Conservation (phyloP, 2,113 vertebrate genomes). For the Neomonachus schauinslandi region DNA sequence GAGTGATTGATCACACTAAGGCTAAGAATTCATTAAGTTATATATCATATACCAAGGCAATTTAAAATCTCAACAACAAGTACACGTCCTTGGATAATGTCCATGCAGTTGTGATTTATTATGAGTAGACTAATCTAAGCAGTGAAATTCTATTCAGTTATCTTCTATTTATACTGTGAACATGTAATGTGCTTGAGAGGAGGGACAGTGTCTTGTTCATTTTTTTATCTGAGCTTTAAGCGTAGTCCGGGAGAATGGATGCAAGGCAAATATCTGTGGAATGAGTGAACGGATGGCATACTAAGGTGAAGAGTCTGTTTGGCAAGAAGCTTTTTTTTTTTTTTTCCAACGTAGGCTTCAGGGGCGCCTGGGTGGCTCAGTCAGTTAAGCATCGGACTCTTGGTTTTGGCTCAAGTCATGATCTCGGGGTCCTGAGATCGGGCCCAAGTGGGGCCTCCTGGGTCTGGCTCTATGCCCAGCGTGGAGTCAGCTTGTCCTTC, state of each 20-base stretch:
- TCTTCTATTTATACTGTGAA: conserved; percentile 30
- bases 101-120: not conserved
- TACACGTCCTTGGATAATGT: not conserved
- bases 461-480: not conserved
- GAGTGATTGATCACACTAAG: not conserved
- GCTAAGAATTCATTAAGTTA: conserved; percentile 9
- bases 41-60: not conserved
- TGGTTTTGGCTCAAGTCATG: not conserved
- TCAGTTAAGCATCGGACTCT: not conserved
- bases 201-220: not conserved
- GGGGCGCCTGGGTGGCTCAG: not conserved
- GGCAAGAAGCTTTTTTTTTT: not conserved
- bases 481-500: not conserved
- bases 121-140: not conserved
- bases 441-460: not conserved
- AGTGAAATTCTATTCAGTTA: not conserved
- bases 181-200: not conserved
- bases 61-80: not conserved
- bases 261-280: not conserved
- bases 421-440: not conserved
- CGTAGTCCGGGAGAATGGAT: not conserved
- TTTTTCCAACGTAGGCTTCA: not conserved
- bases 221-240: conserved; percentile 27
- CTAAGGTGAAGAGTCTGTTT: not conserved
- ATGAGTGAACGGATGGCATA: not conserved